Evolutionary conservation across 2,113 vertebrate species (phyloP), one percentile per base, ranked within the genome.

Genomic region (Alligator mississippiensis): DNA sequence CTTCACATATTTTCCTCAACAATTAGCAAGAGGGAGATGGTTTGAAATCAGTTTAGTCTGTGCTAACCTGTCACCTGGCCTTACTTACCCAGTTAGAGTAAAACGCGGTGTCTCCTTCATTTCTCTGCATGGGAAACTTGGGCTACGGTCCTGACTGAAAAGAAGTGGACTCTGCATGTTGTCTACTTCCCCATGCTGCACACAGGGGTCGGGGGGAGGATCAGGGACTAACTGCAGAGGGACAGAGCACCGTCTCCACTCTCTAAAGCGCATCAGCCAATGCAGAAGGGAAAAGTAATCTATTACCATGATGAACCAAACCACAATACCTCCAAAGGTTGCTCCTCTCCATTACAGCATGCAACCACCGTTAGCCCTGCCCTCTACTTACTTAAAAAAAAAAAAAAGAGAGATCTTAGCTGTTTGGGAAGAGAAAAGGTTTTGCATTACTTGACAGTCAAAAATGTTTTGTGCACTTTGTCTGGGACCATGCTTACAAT

Each of bases 61-160:
- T 66, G 28, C 47, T 6, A 14, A 47, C 54, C 64, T 59, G 72
- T 78, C 18, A 24, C 11, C 82, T 13, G 28, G 28, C 14, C 34
- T 28, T 16, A 21, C 12, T 10, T 5, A n/a, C n/a, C 63, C 60
- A 8, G 15, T 30, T 21, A 3, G 72, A 0, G 1, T 0, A 66
- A 66, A 10, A 11, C 34, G 47, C 16, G 64, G 55, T 27, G 28
- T 38, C 38, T 59, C 15, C 28, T 34, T 47, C 8, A 0, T 27
- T 25, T 10, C 66, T 14, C 74, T 2, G 25, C 28, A 17, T 14
- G 64, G 14, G 64, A 16, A n/a, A 12, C 25, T 6, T 14, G 27
- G 12, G 12, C 62, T 27, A 64, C 28, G 13, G 14, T 2, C 9
- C 64, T 9, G 4, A 9, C 15, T 8, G 7, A 17, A 66, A n/a